Percentiles rank a stretch among this genome's conserved stretches.
Conservation (phyloP, 2,113 vertebrate species). For the Pelecanus crispus region DNA sequence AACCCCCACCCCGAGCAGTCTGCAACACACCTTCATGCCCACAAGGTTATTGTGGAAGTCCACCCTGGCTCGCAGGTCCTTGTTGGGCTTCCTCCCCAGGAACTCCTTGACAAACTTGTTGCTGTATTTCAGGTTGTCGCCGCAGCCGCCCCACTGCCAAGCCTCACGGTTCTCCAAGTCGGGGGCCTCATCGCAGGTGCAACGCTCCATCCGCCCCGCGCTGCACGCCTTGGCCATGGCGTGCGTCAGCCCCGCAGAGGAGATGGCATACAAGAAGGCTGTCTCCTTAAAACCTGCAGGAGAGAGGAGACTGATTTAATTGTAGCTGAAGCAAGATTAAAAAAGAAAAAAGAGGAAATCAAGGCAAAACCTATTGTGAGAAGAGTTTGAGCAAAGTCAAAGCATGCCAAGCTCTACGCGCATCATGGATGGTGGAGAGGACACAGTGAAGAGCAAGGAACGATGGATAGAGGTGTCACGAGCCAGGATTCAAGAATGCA, state of each 20-base stretch:
- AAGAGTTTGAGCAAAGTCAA: rapidly evolving
- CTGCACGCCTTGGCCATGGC: constrained; percentile 97
- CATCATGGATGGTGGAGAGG: neutral
- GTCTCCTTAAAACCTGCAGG: constrained; percentile 94
- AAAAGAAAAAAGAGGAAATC: rapidly evolving
- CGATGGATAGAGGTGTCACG: neutral
- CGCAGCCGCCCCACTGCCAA: constrained; percentile 98
- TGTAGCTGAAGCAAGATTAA: neutral
- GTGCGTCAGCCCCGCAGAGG: constrained; percentile 91
- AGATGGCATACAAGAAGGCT: constrained; percentile 93
- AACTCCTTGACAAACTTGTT: constrained; percentile 99
- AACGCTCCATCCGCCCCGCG: constrained; percentile 94
- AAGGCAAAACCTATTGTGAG: rapidly evolving
- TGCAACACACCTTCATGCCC: constrained; percentile 87
- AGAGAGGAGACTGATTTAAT: neutral
- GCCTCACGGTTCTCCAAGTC: constrained; percentile 96
- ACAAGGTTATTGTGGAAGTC: constrained; percentile 98
- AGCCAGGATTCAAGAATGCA: neutral
- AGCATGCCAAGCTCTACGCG: rapidly evolving
- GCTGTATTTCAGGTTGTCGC: constrained; percentile 98
- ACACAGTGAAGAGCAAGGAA: neutral
- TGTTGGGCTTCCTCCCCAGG: constrained; percentile 93
- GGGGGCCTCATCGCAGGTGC: constrained; percentile 95
- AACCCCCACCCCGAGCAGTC: rapidly evolving
- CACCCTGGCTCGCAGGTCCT: constrained; percentile 91